Base-by-base conservation (phyloP, 2,113 vertebrate genomes). In the Gnathochromis pfefferi region DNA sequence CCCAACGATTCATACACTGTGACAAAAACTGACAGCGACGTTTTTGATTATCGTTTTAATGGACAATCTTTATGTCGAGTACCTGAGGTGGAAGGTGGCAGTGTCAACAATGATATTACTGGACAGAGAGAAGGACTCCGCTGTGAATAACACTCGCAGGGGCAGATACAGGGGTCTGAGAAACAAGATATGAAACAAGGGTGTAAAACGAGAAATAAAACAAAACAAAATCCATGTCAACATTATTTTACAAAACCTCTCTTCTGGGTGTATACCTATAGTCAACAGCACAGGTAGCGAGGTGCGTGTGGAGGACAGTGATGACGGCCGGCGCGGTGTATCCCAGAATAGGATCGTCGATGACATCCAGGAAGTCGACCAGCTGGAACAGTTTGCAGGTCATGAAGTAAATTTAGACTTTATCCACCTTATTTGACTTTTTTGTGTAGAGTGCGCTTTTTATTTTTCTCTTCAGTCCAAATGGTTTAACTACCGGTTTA, bases 81-180 rank as follows among this genome's bases (percentile, higher is more conserved):
- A 98, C 98, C 98, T 97, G 94, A 98, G 98, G 92, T 98, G 96
- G 91, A 98, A 98, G 70, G 98, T 97, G 3, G 98, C 97, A 0
- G 98, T 98, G 92, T 98, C 98, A 83, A 98, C 97, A 45, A 98
- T 97, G 85, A 98, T 98, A 82, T 98, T 98, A 84, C 97, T 98
- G 88, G 98, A 98, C 42, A 98, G 94, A 33, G 97, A 98, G 93
- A 98, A 98, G 83, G 97, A 98, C 93, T 98, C 98, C 0, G 97
- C 97, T 1, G 97, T 98, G 89, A 98, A 93, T 53, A 98, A 91
- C 83, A 97, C 92, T 7, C 97, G 96, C 87, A 98, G 90, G 1
- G 98, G 98, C 82, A 98, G 96, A 95, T 98, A 97, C 81, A 98
- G 95, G 11, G 98, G 98, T 93, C 98, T 98, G 93, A 4, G 31